A percentile compares a stretch with the other conserved stretches of the same genome.
Conservation (phyloP, 2,113 vertebrate genomes). For the Limnothrissa miodon region DNA sequence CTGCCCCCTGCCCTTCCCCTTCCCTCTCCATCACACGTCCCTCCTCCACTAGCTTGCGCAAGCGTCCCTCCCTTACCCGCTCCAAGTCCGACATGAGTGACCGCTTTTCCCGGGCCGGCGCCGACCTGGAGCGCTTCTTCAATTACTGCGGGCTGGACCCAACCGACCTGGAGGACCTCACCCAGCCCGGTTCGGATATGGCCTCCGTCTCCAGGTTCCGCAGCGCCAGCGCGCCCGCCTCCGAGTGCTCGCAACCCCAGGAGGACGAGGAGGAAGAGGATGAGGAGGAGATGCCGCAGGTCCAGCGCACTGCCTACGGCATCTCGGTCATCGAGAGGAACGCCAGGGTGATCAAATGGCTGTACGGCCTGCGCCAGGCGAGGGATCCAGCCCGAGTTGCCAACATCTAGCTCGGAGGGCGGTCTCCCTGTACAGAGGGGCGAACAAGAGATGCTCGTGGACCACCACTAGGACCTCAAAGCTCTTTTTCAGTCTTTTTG, state of each 20-base stretch:
- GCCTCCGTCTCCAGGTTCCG: conserved; percentile 83
- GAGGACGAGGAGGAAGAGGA: conserved; percentile 62
- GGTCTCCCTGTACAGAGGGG: background rate
- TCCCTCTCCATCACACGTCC: conserved; percentile 63
- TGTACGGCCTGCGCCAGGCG: conserved; percentile 83
- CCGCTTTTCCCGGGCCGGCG: conserved; percentile 65
- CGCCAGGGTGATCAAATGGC: conserved; percentile 93
- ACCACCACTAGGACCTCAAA: background rate
- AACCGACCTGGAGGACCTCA: conserved; percentile 74
- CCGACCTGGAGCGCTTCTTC: conserved; percentile 89
- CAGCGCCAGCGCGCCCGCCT: conserved; percentile 87
- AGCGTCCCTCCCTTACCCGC: conserved; percentile 73
- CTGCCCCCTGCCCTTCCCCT: conserved; percentile 49
- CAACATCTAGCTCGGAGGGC: conserved; percentile 45
- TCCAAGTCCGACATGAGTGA: conserved; percentile 76
- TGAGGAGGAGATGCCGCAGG: conserved; percentile 39
- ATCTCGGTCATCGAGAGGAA: conserved; percentile 91
- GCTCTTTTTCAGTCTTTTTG: background rate
- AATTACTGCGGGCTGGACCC: conserved; percentile 92
- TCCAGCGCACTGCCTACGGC: conserved; percentile 75
- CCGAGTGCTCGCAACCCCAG: conserved; percentile 66
- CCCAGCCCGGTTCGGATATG: conserved; percentile 83
- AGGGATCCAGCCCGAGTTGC: conserved; percentile 66
- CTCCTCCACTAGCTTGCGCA: conserved; percentile 64
- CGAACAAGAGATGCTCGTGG: background rate